Conservation (phyloP, 2,888 invertebrate genomes). For the Crepidodera aurea region DNA sequence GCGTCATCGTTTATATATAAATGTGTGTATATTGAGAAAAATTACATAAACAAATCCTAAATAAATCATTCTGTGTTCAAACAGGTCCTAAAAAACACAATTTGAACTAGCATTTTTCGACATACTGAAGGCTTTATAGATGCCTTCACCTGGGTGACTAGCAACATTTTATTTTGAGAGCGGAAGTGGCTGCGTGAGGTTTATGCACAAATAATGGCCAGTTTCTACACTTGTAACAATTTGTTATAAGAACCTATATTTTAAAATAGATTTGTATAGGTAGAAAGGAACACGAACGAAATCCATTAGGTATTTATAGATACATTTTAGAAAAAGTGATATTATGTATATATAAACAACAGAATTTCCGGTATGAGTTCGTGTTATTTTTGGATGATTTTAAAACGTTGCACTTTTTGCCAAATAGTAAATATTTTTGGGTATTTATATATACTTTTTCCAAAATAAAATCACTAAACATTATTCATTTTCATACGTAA, state of each 20-base stretch:
- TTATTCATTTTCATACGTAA: too few relatives aligned
- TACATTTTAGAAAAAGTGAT: slow-evolving; percentile 25
- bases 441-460: too few relatives aligned
- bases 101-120: too few relatives aligned
- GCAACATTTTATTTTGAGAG: slow-evolving; percentile 50
- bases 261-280: slow-evolving; percentile 40
- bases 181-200: slow-evolving; percentile 55
- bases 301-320: slow-evolving; percentile 32
- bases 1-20: too few relatives aligned
- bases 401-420: not conserved
- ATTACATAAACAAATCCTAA: too few relatives aligned
- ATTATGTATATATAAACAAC: slow-evolving; percentile 29
- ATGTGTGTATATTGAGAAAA: too few relatives aligned
- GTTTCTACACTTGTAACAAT: slow-evolving; percentile 37
- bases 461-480: too few relatives aligned
- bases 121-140: too few relatives aligned
- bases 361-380: slow-evolving; percentile 22
- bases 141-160: slow-evolving; percentile 34
- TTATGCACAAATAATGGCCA: slow-evolving; percentile 51
- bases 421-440: too few relatives aligned
- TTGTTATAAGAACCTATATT: slow-evolving; percentile 42
- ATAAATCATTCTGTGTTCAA: too few relatives aligned
- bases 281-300: slow-evolving; percentile 32
- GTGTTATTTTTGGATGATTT: not conserved
- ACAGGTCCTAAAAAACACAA: too few relatives aligned